A percentile compares a stretch with the other conserved stretches of the same genome.
Evolutionary conservation across 2,888 invertebrate genomes (phyloP).

Genomic region (Panzeria rudis): DNA sequence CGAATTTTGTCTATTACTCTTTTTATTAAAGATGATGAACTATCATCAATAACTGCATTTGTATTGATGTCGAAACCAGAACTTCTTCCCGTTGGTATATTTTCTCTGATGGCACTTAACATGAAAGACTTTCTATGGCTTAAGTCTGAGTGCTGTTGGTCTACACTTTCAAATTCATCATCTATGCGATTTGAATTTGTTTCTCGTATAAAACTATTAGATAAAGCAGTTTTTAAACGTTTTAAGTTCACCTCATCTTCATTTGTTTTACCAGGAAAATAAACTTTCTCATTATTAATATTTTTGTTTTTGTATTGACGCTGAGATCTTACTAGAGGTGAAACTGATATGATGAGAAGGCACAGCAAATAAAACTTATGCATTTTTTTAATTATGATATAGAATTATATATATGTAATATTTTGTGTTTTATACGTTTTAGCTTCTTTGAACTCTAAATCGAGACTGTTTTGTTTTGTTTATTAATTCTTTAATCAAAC

Average conservation of each 20-base stretch:
- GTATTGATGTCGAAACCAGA: not conserved
- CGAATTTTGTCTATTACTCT: not conserved
- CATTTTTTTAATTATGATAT: slow-evolving; percentile 26
- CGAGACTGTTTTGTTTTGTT: slow-evolving; percentile 56
- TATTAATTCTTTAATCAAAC: slow-evolving; percentile 23
- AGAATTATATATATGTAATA: not conserved
- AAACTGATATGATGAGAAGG: not conserved
- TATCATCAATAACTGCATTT: not conserved
- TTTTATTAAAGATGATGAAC: not conserved
- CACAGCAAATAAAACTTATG: not conserved
- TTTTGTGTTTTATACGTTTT: not conserved
- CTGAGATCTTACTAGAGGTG: slow-evolving; percentile 3
- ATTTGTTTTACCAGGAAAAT: slow-evolving; percentile 59
- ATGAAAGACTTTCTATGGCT: not conserved
- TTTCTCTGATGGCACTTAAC: not conserved
- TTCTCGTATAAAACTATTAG: slow-evolving; percentile 9
- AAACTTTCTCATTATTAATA: slow-evolving; percentile 29
- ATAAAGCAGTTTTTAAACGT: not conserved
- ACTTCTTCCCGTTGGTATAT: not conserved
- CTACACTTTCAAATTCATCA: not conserved
- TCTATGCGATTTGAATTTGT: slow-evolving; percentile 40
- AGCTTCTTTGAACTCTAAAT: slow-evolving; percentile 31
- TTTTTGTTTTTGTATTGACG: slow-evolving; percentile 7
- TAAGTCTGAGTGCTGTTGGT: not conserved
- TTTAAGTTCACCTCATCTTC: slow-evolving; percentile 31